A percentile compares a stretch with the other conserved stretches of the same genome.
Conservation (phyloP, 2,797 vertebrate genomes). For the Babyrousa celebensis region DNA sequence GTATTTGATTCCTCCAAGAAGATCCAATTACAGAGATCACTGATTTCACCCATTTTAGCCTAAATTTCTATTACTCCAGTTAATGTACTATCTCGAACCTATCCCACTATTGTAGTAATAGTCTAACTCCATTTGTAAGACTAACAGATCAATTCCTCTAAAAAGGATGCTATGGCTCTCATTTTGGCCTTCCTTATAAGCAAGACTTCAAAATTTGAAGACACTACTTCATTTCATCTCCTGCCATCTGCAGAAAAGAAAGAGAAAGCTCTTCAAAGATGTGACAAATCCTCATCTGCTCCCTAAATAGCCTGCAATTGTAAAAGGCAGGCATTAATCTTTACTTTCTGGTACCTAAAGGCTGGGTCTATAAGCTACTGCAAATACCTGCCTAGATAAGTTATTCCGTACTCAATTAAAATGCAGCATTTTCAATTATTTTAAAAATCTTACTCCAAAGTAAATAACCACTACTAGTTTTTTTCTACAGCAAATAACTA, state of each 20-base stretch:
- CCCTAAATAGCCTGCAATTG: not conserved
- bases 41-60: not conserved
- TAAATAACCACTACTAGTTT: not conserved
- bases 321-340: not conserved
- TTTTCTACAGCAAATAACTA: not conserved
- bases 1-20: not conserved
- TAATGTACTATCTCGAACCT: not conserved
- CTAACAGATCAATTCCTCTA: not conserved
- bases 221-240: not conserved
- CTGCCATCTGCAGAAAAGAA: not conserved
- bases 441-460: constrained; percentile 18
- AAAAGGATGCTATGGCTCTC: not conserved
- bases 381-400: constrained; percentile 37
- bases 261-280: not conserved
- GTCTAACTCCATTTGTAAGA: not conserved
- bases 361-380: not conserved
- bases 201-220: not conserved
- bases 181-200: not conserved
- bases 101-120: not conserved
- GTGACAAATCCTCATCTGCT: not conserved
- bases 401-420: constrained; percentile 30
- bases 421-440: constrained; percentile 13
- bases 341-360: not conserved
- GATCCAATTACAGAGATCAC: not conserved
- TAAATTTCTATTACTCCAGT: not conserved